phyloP scores from a whole-genome alignment of 2,113 vertebrate species.

The Dipodomys stephensi region DNA sequence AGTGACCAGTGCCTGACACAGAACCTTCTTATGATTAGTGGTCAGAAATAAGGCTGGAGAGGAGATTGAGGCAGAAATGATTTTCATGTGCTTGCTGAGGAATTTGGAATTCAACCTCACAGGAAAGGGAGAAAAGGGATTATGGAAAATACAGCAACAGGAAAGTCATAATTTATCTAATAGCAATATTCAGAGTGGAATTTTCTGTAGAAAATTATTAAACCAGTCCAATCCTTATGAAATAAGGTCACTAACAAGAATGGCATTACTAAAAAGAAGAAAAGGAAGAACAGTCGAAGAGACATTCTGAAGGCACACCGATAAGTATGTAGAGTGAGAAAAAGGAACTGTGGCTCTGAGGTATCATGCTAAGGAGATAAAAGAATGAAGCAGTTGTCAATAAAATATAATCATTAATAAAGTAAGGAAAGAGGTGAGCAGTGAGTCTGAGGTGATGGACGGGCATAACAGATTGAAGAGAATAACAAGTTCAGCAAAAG shows the following conservation, averaged over 20 bases:
- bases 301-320: background rate
- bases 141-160: background rate
- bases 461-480: background rate
- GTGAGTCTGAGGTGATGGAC: background rate
- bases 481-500: background rate
- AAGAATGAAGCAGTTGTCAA: background rate
- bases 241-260: background rate
- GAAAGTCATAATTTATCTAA: background rate
- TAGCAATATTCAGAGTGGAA: background rate
- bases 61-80: background rate
- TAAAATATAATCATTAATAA: background rate
- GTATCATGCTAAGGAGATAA: background rate
- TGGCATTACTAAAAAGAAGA: background rate
- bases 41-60: background rate
- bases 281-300: background rate
- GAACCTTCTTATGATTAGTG: background rate
- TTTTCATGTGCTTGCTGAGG: background rate
- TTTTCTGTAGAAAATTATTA: conserved; percentile 8
- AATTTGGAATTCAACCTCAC: background rate
- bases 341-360: background rate
- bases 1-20: background rate
- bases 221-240: background rate
- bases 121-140: background rate
- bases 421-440: background rate
- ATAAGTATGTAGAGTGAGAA: background rate